Base-by-base conservation (phyloP, 1,140 invertebrate genomes). In the Dendroctonus ponderosae region DNA sequence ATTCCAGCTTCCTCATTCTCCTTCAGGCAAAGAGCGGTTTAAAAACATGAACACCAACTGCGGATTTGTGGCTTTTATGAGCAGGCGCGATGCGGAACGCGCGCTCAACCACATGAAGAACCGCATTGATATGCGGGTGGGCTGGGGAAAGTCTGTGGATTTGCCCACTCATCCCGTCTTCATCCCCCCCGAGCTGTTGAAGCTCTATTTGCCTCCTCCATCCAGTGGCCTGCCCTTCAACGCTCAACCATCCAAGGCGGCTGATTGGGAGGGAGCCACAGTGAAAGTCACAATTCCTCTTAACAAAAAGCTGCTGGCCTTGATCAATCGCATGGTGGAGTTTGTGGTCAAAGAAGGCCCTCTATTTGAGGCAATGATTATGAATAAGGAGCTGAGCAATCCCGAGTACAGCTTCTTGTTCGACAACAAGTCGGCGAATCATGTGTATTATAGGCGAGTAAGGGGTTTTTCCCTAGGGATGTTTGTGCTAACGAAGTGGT, bases 341-440 rank as follows among this genome's bases (percentile, higher is more conserved):
- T 99, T 98, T 85, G 96, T 99, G 57, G 92, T 99, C 67, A 86
- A 95, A 64, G 96, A 99, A 82, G 98, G 98, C 9, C 96, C 97
- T 0, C 91, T 97, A 89, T 99, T 99, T 82, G 98, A 99, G 82
- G 96, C 97, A 5, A 92, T 98, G 85, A 94, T 99, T 56, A 99
- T 99, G 96, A 96, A 96, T 78, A 87, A 91, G 73, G 97, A 99
- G 84, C 84, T 96, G 46, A 93, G 89, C 77, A 99, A 99, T 84
- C 94, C 95, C 0, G 87, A 91, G 80, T 99, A 93, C 82, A 89
- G 69, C 75, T 99, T 99, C 84, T 84, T 99, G 41, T 99, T 98
- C 82, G 97, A 99, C 78, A 98, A 98, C 79, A 91, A 97, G 81
- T 93, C 90, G 75, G 92, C 96, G 3, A 92, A 92, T 7, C 98